Base-by-base conservation (phyloP, 2,888 invertebrate genomes). In the Drosophila pegasa region DNA sequence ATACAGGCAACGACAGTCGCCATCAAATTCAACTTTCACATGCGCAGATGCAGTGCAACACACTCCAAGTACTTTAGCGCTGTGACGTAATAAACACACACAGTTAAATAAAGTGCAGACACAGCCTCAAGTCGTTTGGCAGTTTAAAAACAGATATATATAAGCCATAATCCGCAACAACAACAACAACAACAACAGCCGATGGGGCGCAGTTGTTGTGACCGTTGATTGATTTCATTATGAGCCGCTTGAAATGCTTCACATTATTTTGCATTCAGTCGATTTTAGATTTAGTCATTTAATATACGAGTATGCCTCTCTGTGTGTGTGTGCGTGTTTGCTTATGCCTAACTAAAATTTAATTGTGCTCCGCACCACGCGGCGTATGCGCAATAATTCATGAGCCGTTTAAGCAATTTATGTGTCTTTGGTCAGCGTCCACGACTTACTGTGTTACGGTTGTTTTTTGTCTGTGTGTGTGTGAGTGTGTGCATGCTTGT, bases 371-470 rank as follows among this genome's bases (percentile, higher is more conserved):
- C 69, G 64, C 66, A 72, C 69, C 84, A 83, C 54, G 61, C 81
- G 68, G 84, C 84, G 76, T 83, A 86, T 86, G 70, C 85, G 88
- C 84, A 86, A 86, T 83, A 88, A 75, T 88, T 83, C 87, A 88
- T 86, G 85, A 86, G 67, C 66, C 86, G 72, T 76, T 85, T 85
- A 69, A 85, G 72, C 68, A 78, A 88, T 82, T 87, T 84, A 74
- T 79, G 61, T 73, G 71, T 71, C 67, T 69, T 57, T 65, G 66
- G 65, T 58, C 76, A 73, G 45, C 52, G 66, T 58, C 54, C 65
- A 70, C 63, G 35, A 60, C 68, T 43, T 47, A 37, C 33, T 20
- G 59, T 66, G 59, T 75, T 64, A 73, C 77, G 61, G 70, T 70
- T 69, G 55, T 54, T 61, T 55, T 48, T 12, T 27, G 4, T 37